Percentiles rank a stretch among this genome's conserved stretches.
Conservation (phyloP, 2,888 invertebrate genomes). For the Microdon myrmicae region DNA sequence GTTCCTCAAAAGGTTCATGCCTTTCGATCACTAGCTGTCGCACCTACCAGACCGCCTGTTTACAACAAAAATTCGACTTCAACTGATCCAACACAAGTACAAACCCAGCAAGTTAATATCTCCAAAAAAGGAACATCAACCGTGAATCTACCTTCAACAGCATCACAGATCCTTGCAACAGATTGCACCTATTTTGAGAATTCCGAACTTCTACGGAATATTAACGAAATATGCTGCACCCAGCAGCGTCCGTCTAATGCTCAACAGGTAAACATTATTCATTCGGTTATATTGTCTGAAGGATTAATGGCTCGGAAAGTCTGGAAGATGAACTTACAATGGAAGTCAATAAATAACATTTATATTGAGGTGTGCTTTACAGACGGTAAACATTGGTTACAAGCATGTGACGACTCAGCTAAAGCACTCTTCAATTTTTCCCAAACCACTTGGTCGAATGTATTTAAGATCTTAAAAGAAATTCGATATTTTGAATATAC, state of each 20-base stretch:
- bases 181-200: slow-evolving; percentile 39
- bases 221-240: slow-evolving; percentile 4
- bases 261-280: slow-evolving; percentile 27
- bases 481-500: slow-evolving; percentile 34
- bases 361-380: slow-evolving; percentile 20
- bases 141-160: slow-evolving; percentile 10
- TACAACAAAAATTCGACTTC: too few relatives aligned
- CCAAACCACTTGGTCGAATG: slow-evolving; percentile 20
- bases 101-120: too few relatives aligned
- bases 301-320: slow-evolving; percentile 47
- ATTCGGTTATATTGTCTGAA: slow-evolving; percentile 27
- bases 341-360: slow-evolving; percentile 13
- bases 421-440: slow-evolving; percentile 25
- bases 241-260: not conserved
- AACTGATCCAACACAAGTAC: too few relatives aligned
- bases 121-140: slow-evolving; percentile 20
- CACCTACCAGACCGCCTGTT: not conserved
- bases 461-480: slow-evolving; percentile 26
- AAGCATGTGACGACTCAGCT: slow-evolving; percentile 21
- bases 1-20: slow-evolving; percentile 29
- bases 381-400: slow-evolving; percentile 2
- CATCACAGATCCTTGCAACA: slow-evolving; percentile 39
- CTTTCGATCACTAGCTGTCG: slow-evolving; percentile 21
- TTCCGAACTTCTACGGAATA: slow-evolving; percentile 29
- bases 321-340: slow-evolving; percentile 34